Base-by-base conservation (phyloP, 1,140 invertebrate genomes). In the Palaemon carinicauda region DNA sequence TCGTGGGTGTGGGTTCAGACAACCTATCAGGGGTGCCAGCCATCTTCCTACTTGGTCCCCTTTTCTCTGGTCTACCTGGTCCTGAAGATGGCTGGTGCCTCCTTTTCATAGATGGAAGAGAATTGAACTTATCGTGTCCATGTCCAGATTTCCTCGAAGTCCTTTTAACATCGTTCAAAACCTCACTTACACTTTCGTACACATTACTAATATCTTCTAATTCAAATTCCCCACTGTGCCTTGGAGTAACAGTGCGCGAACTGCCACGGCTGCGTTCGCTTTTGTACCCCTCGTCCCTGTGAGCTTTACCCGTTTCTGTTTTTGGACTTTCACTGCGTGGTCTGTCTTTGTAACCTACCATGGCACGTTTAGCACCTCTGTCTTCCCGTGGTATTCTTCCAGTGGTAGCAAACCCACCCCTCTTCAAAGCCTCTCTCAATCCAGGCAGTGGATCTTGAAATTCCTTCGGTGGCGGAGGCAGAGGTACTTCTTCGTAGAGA, bases 381-480 rank as follows among this genome's bases (percentile, higher is more conserved):
- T 88, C 88, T 60, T 89, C 88, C 80, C 88, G 51, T 17, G 85
- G 82, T 56, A 89, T 51, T 29, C 86, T 85, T 27, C 89, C 89
- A 17, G 88, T 88, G 15, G 88, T 90, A 71, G 86, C 80, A 88
- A 81, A 87, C 15, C 82, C 82, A 27, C 81, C 83, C 17, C 77
- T 50, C 29, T 51, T 81, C 19, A 87, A 69, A 15, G 88, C 65
- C 33, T 83, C 85, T 33, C 86, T 29, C 14, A 89, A 51, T 2
- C 87, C 89, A 9, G 93, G 93, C n/a, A 95, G 94, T 41, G 94
- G 93, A 92, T 96, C 96, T 91, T 95, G 94, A 89, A 97, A 97
- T 92, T 96, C 95, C 89, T 96, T 95, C 0, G 96, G 96, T 1
- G 88, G 88, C 3, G 96, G 96, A 12, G 96, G 95, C 29, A 96